Conservation (phyloP, 2,113 vertebrate species). For the Scomber scombrus region DNA sequence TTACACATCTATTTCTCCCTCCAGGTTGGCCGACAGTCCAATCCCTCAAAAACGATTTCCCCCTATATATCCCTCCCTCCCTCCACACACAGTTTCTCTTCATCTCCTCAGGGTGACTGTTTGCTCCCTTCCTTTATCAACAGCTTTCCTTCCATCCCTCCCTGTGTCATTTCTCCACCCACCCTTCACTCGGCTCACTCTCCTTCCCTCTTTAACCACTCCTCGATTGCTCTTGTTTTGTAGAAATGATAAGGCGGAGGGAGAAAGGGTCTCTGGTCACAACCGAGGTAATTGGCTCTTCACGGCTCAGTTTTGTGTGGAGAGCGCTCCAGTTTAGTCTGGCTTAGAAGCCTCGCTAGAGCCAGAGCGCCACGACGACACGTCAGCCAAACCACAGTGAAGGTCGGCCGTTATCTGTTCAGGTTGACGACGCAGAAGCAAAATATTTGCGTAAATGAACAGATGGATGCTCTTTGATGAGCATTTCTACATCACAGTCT, state of each 20-base stretch:
- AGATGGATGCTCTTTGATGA: conserved; percentile 37
- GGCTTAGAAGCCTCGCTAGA: conserved; percentile 26
- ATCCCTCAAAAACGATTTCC: conserved; percentile 74
- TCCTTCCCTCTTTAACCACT: conserved; percentile 43
- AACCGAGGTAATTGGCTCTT: conserved; percentile 70
- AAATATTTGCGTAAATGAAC: conserved; percentile 16
- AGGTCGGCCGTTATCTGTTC: conserved; percentile 19
- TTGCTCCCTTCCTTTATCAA: conserved; percentile 64
- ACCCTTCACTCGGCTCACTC: conserved; percentile 34
- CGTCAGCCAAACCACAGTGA: conserved; percentile 11
- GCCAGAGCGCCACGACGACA: neutral
- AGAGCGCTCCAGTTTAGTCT: conserved; percentile 47
- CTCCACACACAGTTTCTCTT: conserved; percentile 39
- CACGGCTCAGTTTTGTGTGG: conserved; percentile 53
- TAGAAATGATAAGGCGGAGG: conserved; percentile 53
- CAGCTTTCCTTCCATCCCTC: conserved; percentile 57
- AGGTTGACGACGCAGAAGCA: conserved; percentile 25
- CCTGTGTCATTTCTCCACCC: conserved; percentile 48
- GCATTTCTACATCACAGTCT: neutral
- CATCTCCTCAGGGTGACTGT: conserved; percentile 56
- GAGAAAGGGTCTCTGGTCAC: conserved; percentile 57
- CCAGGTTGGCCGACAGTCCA: conserved; percentile 59
- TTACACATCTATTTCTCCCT: conserved; percentile 77
- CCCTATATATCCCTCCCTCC: conserved; percentile 52
- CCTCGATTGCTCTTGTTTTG: conserved; percentile 63